Evolutionary conservation across 2,113 vertebrate genomes (phyloP), one percentile per base, ranked within the genome.

Genomic region (Chroicocephalus ridibundus): DNA sequence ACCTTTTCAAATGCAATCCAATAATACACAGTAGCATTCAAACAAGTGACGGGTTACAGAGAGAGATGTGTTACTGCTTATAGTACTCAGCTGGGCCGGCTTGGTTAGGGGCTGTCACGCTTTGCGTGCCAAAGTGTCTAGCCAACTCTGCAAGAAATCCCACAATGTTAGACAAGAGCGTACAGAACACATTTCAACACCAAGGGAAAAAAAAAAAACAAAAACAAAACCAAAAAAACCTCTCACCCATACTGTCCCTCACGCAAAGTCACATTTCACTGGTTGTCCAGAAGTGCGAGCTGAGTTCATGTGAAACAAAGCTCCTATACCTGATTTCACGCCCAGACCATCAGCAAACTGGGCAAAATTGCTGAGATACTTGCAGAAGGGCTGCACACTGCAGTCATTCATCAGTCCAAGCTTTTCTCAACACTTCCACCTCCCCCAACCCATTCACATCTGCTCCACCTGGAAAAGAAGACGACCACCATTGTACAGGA

Each of bases 1-100:
- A 65, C 95, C 97, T 95, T 89, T 81, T 82, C 95, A 36, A 93
- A 88, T 22, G 94, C 95, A 93, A 94, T 86, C 91, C 96, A 92
- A 82, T 97, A 96, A 93, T 92, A 95, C 95, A 96, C 97, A 96
- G 96, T 96, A 97, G 96, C 97, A 92, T 93, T 96, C 44, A 26
- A 27, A 70, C 80, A 70, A 94, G 93, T 62, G 95, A n/a, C 21
- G 72, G 94, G 96, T 96, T 96, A 96, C 95, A 96, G 94, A 81
- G 84, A 29, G 75, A 71, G 95, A 96, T 92, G 94, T 94, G 93
- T 94, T 94, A 40, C 91, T 91, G 96, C 93, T 94, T 64, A 83
- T 54, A 91, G 90, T 13, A 24, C 86, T 96, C 96, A 94, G 94
- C 96, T 91, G 92, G 96, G 86, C 75, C 27, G 18, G 89, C 84